These are phyloP conservation scores for Cactoblastis cactorum DNA, from an alignment of 2,888 invertebrate species.

Conservation along the genomic window DNA sequence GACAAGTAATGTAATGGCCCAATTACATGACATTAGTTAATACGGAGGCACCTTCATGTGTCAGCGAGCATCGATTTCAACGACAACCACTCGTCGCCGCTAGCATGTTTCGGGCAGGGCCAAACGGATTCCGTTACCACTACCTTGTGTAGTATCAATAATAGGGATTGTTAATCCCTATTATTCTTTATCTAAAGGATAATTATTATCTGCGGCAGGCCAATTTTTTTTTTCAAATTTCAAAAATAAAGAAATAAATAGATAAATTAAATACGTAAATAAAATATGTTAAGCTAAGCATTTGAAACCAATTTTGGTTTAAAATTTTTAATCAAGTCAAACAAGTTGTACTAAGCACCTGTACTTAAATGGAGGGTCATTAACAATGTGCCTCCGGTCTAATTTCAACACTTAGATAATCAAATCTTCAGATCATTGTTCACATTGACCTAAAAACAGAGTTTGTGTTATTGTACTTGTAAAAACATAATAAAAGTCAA, in stretches of 20 bases:
- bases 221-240: too few species aligned
- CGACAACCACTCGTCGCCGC: background rate
- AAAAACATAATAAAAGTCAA: too few species aligned
- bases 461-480: background rate
- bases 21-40: background rate
- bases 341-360: background rate
- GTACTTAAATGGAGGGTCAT: background rate
- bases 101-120: background rate
- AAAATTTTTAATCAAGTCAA: background rate
- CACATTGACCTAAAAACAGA: conserved; percentile 2
- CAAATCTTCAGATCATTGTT: background rate
- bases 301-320: background rate
- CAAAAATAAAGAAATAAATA: background rate
- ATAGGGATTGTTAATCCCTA: background rate
- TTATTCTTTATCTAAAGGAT: background rate
- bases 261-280: background rate
- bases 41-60: background rate
- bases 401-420: conserved; percentile 4
- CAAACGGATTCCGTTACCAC: background rate
- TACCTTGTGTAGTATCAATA: background rate
- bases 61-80: background rate
- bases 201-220: too few species aligned
- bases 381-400: background rate
- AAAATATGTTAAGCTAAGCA: background rate
- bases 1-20: background rate